Conservation (phyloP, 2,113 vertebrate species). For the Hippocampus mohnikei region DNA sequence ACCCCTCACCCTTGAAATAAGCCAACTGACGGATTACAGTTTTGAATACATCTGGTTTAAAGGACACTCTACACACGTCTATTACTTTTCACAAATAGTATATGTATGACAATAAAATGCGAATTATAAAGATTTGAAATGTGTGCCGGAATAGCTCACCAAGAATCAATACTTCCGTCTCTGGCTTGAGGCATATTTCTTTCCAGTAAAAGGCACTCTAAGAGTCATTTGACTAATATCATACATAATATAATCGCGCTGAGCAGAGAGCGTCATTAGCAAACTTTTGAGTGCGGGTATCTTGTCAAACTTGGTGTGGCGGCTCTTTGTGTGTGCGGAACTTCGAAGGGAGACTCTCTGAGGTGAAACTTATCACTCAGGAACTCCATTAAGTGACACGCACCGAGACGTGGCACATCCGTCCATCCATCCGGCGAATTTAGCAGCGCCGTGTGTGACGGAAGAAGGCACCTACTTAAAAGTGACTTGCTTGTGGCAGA, state of each 20-base stretch:
- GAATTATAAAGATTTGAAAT: background rate
- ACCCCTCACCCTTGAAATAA: too few relatives aligned
- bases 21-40: too few relatives aligned
- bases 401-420: background rate
- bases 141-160: background rate
- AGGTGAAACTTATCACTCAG: background rate
- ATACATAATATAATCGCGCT: background rate
- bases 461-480: conserved; percentile 7
- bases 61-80: too few relatives aligned
- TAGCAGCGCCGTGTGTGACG: background rate
- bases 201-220: background rate
- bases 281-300: background rate
- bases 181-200: background rate
- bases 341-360: background rate
- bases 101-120: too few relatives aligned
- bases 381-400: conserved; percentile 10
- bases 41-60: too few relatives aligned
- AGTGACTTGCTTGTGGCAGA: background rate
- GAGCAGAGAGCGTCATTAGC: background rate
- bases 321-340: conserved; percentile 2
- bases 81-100: too few relatives aligned
- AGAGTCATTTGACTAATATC: background rate
- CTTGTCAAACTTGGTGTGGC: background rate
- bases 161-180: background rate
- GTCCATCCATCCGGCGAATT: background rate